Evolutionary conservation across 2,113 vertebrate genomes (phyloP), one percentile per base, ranked within the genome.

Genomic region (Crocuta crocuta): DNA sequence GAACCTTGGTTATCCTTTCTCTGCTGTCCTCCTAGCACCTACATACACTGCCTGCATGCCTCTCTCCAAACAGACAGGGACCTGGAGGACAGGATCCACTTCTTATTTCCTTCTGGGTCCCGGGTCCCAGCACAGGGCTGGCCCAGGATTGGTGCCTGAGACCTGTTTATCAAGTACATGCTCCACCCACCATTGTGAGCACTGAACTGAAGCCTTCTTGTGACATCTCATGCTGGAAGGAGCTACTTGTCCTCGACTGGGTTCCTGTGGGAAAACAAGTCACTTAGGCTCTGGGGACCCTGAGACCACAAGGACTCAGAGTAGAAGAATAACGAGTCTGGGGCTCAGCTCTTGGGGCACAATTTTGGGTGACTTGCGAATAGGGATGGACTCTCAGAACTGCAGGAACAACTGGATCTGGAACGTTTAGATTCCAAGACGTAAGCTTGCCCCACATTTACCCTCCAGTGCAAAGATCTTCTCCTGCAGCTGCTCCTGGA

Each of bases 381-480:
- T 10, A 71, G 43, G 53, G 8, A 53, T 43, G 19, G 17, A 43
- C 6, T 12, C 24, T 65, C 35, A 53, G 45, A 50, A 73, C n/a
- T 11, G 4, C 13, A 13, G 43, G 7, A 48, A 73, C 48, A 35
- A 5, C 1, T 31, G 61, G 50, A 11, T 31, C 2, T 4, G 3
- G 9, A 39, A 12, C 3, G 4, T 55, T 76, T 66, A 5, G 12
- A 35, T 55, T 63, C 35, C 1, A 3, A 84, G 58, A 35, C 48
- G 7, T 6, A 24, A 10, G 15, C 76, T 68, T 2, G 23, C 21
- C 35, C 31, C 12, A 28, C 10, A 4, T 10, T 66, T 97, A 98
- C 98, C 98, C 85, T 99, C 98, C 0, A 99, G 94, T 16, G 97
- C 93, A 88, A 99, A 99, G 76, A 99, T 98, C 86, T 98, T 98